Conservation (phyloP, 2,888 invertebrate genomes). For the Rhingia rostrata region DNA sequence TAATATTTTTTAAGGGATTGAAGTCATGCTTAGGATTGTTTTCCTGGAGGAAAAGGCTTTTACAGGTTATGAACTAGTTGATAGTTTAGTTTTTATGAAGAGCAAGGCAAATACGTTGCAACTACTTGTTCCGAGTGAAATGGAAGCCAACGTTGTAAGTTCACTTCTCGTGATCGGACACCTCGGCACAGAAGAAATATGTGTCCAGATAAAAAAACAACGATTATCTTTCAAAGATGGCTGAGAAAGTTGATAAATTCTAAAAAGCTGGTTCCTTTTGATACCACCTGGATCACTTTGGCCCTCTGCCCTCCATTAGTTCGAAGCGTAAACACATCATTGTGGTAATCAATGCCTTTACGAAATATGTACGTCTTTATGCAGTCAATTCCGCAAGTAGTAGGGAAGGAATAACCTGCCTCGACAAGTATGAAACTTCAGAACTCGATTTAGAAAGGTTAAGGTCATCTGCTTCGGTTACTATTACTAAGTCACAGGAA, state of each 20-base stretch:
- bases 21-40: too few species aligned
- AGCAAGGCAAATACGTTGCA: conserved; percentile 7
- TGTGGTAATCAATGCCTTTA: too few species aligned
- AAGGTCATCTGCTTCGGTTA: conserved; percentile 34
- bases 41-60: conserved; percentile 5
- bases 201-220: conserved; percentile 13
- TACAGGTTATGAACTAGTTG: conserved; percentile 5
- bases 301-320: conserved; percentile 5
- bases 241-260: conserved; percentile 1
- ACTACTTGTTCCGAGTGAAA: conserved; percentile 31
- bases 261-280: conserved; percentile 15
- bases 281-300: conserved; percentile 35
- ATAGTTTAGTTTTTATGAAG: conserved; percentile 25
- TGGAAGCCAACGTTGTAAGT: conserved; percentile 30
- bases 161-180: conserved; percentile 20
- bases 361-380: not conserved
- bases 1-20: too few species aligned
- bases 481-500: conserved; percentile 23
- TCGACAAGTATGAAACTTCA: conserved; percentile 1
- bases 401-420: not conserved
- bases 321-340: too few species aligned
- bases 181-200: conserved; percentile 6
- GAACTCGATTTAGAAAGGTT: conserved; percentile 18
- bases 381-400: conserved; percentile 15
- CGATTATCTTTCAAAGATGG: conserved; percentile 26